Conservation (phyloP, 2,113 vertebrate genomes). For the Chlamydotis undulata region DNA sequence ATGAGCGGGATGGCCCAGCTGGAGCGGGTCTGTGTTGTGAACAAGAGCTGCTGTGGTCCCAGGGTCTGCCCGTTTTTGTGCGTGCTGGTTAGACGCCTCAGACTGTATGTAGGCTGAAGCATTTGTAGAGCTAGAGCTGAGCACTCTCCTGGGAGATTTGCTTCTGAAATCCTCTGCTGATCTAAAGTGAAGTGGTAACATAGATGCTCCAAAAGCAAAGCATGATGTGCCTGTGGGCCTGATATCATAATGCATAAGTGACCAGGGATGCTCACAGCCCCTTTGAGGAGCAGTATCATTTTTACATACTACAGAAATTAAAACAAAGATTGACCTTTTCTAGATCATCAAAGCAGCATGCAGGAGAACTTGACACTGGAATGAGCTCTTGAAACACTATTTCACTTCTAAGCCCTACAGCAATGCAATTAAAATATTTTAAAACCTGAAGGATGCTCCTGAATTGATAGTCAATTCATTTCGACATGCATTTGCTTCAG, state of each 20-base stretch:
- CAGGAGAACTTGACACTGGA: neutral
- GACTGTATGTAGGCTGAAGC: neutral
- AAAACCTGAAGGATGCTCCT: neutral
- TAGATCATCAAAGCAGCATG: neutral
- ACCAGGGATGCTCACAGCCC: neutral
- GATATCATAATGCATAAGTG: accelerated
- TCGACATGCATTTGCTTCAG: neutral
- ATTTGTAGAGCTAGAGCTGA: neutral
- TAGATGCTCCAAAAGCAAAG: neutral
- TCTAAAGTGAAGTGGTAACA: neutral
- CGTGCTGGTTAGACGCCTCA: neutral
- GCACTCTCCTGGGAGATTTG: neutral
- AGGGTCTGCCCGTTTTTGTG: accelerated
- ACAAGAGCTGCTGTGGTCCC: neutral
- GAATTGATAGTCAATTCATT: neutral
- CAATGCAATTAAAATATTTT: neutral
- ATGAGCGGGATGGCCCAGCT: neutral
- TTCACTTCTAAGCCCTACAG: neutral
- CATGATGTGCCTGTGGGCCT: neutral
- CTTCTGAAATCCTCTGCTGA: neutral
- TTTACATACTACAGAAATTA: neutral
- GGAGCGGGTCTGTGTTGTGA: neutral
- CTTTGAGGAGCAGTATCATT: neutral
- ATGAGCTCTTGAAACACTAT: neutral
- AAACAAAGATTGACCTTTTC: neutral